Conservation (phyloP, 1,140 invertebrate species). For the Diabrotica undecimpunctata region DNA sequence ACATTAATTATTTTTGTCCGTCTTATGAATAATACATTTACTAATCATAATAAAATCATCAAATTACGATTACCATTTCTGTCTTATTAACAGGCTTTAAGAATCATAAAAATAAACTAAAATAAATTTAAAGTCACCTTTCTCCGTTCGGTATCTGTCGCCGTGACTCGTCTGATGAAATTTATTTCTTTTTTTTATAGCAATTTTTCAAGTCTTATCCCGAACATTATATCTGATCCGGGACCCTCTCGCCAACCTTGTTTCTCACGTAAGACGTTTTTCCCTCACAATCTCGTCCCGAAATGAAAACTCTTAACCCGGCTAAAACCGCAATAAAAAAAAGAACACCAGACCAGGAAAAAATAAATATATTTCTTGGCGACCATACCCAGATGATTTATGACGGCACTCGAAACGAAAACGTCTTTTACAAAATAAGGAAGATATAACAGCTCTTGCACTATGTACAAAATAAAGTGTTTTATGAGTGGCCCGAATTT, state of each 20-base stretch:
- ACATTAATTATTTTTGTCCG: no score
- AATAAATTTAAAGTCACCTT: no score
- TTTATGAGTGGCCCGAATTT: conserved; percentile 15
- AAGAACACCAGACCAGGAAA: background rate
- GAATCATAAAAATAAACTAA: no score
- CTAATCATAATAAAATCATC: no score
- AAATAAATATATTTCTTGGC: conserved; percentile 13
- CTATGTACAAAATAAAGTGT: conserved; percentile 9
- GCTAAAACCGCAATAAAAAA: conserved; percentile 2
- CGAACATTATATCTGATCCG: background rate
- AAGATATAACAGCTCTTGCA: conserved; percentile 12
- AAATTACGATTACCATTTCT: no score
- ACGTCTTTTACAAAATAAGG: conserved; percentile 12
- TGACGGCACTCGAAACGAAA: background rate
- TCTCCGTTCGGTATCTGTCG: no score
- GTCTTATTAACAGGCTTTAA: no score
- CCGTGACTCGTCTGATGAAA: no score
- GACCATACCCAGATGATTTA: conserved; percentile 3
- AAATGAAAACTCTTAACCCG: conserved; percentile 2
- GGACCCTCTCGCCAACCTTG: background rate
- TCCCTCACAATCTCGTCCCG: background rate
- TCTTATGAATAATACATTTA: no score
- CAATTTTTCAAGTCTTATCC: no score
- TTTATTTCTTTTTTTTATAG: no score
- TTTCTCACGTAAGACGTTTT: background rate